These are phyloP conservation scores for Artibeus jamaicensis DNA, from an alignment of 2,797 vertebrate genomes.

Conservation along the genomic window DNA sequence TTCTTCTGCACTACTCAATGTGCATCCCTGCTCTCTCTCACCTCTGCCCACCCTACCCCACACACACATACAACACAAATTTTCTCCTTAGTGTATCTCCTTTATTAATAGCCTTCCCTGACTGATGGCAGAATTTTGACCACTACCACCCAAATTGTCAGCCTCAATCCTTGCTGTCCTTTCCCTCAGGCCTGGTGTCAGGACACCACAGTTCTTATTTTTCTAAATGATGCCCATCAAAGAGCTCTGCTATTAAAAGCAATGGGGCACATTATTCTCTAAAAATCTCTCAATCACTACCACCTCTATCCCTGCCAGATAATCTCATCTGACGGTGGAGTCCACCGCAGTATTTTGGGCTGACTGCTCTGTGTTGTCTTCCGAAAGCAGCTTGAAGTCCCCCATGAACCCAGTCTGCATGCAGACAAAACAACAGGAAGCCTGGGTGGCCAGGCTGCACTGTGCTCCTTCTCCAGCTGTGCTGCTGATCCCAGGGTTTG, in stretches of 20 bases:
- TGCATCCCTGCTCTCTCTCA: not conserved
- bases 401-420: not conserved
- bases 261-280: not conserved
- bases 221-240: not conserved
- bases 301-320: no score
- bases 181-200: not conserved
- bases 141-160: not conserved
- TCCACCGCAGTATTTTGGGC: not conserved
- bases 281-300: not conserved
- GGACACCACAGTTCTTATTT: not conserved
- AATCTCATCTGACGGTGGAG: not conserved
- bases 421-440: not conserved
- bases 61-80: not conserved
- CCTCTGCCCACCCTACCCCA: no score
- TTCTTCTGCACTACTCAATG: not conserved
- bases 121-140: not conserved
- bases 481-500: not conserved
- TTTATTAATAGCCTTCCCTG: not conserved
- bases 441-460: rapidly evolving
- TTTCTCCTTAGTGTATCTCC: not conserved
- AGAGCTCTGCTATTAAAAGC: not conserved
- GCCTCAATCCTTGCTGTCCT: not conserved
- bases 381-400: not conserved
- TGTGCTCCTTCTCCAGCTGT: not conserved
- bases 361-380: not conserved